These are phyloP conservation scores for Lasaia peninsularis DNA, from an alignment of 1,140 invertebrate genomes.

Conservation along the genomic window DNA sequence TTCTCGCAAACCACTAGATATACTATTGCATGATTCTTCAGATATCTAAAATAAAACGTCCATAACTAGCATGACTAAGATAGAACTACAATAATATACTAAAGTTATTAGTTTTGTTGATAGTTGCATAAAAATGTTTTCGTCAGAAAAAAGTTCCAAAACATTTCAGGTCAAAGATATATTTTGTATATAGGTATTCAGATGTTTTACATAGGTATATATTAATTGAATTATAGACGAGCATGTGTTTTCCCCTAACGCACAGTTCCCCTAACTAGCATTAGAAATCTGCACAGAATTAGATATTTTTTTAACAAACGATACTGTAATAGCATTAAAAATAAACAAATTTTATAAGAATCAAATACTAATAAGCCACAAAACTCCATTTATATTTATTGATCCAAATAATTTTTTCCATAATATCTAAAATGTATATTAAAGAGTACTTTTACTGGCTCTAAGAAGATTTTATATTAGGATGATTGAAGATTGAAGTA, in stretches of 20 bases:
- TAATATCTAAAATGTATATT: too few relatives aligned
- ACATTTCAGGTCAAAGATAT: too few relatives aligned
- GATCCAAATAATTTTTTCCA: too few relatives aligned
- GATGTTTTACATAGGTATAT: too few relatives aligned
- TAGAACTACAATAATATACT: neutral
- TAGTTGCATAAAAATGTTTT: neutral
- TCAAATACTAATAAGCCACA: too few relatives aligned
- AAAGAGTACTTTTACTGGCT: too few relatives aligned
- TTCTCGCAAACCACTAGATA: neutral
- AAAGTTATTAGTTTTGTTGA: neutral
- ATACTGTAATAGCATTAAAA: neutral
- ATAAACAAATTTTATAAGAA: too few relatives aligned
- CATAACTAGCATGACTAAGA: neutral
- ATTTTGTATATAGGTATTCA: too few relatives aligned
- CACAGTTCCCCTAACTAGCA: neutral
- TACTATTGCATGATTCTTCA: constrained; percentile 6
- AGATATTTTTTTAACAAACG: neutral
- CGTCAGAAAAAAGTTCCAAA: neutral
- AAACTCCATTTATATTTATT: too few relatives aligned
- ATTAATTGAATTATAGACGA: neutral
- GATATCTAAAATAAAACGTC: neutral
- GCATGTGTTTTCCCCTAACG: neutral
- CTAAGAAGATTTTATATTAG: too few relatives aligned
- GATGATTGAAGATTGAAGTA: too few relatives aligned
- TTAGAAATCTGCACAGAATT: neutral